Conservation (phyloP, 2,888 invertebrate genomes). For the Euplexia lucipara region DNA sequence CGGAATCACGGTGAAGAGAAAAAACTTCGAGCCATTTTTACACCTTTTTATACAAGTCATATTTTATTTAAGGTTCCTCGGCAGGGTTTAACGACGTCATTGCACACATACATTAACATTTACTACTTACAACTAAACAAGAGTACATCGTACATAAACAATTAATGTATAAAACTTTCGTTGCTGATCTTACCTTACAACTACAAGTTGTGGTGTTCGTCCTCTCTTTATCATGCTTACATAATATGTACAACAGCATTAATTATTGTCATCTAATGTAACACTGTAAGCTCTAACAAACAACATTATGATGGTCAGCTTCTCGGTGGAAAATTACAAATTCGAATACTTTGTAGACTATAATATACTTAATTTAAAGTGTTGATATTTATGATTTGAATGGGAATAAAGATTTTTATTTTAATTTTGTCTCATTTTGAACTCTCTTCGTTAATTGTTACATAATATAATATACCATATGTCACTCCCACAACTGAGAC, state of each 20-base stretch:
- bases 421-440: conserved; percentile 5
- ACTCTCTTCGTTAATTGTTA: too few relatives aligned
- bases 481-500: too few relatives aligned
- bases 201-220: neutral
- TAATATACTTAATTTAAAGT: neutral
- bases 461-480: too few relatives aligned
- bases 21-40: too few relatives aligned
- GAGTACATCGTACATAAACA: neutral
- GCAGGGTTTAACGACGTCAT: too few relatives aligned
- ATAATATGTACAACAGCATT: conserved; percentile 1
- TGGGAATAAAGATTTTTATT: conserved; percentile 32
- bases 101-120: too few relatives aligned
- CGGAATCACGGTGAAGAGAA: too few relatives aligned
- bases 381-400: conserved; percentile 7
- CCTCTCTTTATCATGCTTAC: neutral
- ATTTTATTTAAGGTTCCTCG: too few relatives aligned
- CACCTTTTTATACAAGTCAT: too few relatives aligned
- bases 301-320: neutral
- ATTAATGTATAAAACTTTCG: neutral
- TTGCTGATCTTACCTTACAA: neutral
- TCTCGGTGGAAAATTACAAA: neutral
- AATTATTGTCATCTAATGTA: conserved; percentile 27
- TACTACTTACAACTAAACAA: neutral
- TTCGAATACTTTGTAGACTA: neutral
- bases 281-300: conserved; percentile 4